Evolutionary conservation across 2,113 vertebrate genomes (phyloP).

Genomic region (Symphodus melops): DNA sequence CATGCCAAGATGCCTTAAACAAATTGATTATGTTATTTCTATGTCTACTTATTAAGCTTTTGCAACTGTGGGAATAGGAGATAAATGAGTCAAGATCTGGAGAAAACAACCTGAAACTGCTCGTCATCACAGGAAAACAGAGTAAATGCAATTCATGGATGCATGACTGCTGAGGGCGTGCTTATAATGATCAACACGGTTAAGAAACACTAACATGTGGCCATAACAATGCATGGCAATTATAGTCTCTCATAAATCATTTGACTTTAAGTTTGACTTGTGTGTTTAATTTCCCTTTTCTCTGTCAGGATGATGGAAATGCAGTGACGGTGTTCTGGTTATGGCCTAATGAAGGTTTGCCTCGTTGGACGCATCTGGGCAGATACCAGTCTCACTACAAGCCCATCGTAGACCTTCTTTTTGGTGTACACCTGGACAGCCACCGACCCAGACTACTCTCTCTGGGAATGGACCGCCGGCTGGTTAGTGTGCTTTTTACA

Average conservation of each 20-base stretch:
- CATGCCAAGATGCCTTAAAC: no score
- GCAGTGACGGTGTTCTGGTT: conserved; percentile 86
- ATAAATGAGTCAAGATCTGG: no score
- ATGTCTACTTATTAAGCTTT: no score
- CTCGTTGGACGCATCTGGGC: conserved; percentile 86
- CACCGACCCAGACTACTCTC: conserved; percentile 89
- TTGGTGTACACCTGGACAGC: conserved; percentile 88
- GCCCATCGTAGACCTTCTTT: conserved; percentile 88
- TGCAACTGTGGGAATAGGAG: no score
- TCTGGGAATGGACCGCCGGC: conserved; percentile 87
- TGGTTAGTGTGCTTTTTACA: conserved; percentile 81
- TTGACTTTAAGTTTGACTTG: neutral
- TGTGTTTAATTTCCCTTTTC: conserved; percentile 7
- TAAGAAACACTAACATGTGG: neutral
- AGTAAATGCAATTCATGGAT: no score
- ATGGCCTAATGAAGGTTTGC: conserved; percentile 7
- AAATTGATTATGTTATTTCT: no score
- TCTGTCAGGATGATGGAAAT: conserved; percentile 85
- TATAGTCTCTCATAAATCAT: neutral
- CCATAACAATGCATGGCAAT: neutral
- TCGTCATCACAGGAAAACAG: no score
- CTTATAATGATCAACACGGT: no score
- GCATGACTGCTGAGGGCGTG: no score
- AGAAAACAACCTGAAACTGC: no score
- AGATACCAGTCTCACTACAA: conserved; percentile 90